These are phyloP conservation scores for Anoplolepis gracilipes DNA, from an alignment of 1,140 invertebrate species.

Conservation along the genomic window DNA sequence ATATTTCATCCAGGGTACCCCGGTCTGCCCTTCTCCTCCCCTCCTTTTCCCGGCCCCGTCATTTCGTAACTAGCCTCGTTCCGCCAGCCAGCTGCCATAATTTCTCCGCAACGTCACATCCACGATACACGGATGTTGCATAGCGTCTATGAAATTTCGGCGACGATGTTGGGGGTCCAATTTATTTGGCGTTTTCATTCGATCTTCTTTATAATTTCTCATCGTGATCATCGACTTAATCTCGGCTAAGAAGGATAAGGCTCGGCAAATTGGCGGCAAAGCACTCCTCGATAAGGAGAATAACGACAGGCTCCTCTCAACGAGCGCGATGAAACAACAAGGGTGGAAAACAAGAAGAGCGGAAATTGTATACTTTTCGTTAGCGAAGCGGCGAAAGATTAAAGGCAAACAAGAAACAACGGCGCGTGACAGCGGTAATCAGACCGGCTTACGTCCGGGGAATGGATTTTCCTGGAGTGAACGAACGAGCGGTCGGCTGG, in stretches of 20 bases:
- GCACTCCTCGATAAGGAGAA: background rate
- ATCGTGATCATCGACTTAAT: background rate
- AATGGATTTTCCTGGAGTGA: slow-evolving; percentile 52
- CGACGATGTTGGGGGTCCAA: background rate
- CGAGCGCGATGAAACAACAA: slow-evolving; percentile 5
- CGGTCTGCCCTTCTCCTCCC: background rate
- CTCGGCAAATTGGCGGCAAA: background rate
- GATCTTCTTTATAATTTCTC: slow-evolving; percentile 19
- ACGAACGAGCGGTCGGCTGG: background rate
- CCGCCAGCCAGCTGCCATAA: slow-evolving; percentile 52
- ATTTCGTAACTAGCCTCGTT: slow-evolving; percentile 54
- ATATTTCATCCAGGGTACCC: slow-evolving; percentile 44
- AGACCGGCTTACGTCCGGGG: slow-evolving; percentile 55
- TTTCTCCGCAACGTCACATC: slow-evolving; percentile 57
- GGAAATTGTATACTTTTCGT: slow-evolving; percentile 75
- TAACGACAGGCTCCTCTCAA: background rate
- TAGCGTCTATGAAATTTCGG: slow-evolving; percentile 46
- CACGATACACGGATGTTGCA: slow-evolving; percentile 41
- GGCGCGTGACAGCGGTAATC: slow-evolving; percentile 52
- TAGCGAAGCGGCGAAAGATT: slow-evolving; percentile 69
- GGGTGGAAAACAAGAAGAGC: slow-evolving; percentile 20
- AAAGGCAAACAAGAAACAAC: slow-evolving; percentile 77
- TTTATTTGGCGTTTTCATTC: background rate
- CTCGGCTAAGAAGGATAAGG: background rate
- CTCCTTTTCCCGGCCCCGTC: background rate